These are phyloP conservation scores for Anguilla pacifica DNA, from an alignment of 2,797 vertebrate species.

Conservation along the genomic window DNA sequence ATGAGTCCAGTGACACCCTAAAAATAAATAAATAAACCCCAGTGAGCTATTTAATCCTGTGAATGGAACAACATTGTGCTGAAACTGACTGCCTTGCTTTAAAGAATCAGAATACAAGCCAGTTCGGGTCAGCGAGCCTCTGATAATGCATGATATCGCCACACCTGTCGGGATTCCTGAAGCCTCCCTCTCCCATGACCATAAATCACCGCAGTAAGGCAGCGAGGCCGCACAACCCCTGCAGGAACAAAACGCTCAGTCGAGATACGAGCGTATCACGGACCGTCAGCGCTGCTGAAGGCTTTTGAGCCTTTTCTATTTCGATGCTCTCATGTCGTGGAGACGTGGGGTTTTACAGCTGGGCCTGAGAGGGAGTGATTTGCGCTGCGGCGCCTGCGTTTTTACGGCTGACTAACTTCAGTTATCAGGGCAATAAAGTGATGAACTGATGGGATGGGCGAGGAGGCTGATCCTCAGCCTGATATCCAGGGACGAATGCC, in stretches of 20 bases:
- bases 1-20: not conserved
- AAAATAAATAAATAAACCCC: not conserved
- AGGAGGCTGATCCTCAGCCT: not conserved
- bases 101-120: not conserved
- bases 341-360: not conserved
- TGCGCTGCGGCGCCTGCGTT: not conserved
- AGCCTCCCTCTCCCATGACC: not conserved
- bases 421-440: conserved; percentile 12
- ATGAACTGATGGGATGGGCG: not conserved
- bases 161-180: not conserved
- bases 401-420: conserved; percentile 13
- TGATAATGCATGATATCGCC: not conserved
- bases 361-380: not conserved
- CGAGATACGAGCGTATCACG: not conserved
- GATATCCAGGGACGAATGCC: not conserved
- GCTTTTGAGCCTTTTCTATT: not conserved
- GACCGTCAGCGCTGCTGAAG: not conserved
- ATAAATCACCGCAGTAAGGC: not conserved
- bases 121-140: not conserved
- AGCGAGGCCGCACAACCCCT: not conserved
- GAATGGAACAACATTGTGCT: not conserved
- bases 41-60: not conserved
- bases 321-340: not conserved
- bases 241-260: not conserved
- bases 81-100: not conserved